These are phyloP conservation scores for Neodiprion lecontei DNA, from an alignment of 1,140 invertebrate species.

Conservation along the genomic window DNA sequence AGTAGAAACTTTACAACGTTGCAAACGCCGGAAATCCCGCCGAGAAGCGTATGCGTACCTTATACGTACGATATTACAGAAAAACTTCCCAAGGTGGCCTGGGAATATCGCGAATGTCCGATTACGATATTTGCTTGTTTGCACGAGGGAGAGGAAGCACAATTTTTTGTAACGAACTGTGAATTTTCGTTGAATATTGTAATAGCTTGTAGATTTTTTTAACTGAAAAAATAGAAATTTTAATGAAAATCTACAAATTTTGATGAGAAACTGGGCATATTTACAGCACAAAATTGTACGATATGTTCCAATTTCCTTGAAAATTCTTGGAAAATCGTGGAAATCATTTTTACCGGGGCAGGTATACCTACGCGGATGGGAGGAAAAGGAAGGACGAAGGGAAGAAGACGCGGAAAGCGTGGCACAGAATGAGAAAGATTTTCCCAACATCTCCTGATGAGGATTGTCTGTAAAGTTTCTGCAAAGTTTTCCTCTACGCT, in stretches of 20 bases:
- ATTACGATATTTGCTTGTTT: not conserved
- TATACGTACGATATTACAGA: too few relatives aligned
- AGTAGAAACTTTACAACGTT: too few relatives aligned
- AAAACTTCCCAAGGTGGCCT: too few relatives aligned
- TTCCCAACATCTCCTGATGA: slow-evolving; percentile 10
- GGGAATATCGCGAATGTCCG: not conserved
- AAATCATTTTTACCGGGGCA: not conserved
- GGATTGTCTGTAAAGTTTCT: slow-evolving; percentile 15
- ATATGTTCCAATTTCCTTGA: not conserved
- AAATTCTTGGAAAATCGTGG: too few relatives aligned
- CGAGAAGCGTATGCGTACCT: too few relatives aligned
- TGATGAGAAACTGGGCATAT: not conserved
- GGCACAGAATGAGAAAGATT: not conserved
- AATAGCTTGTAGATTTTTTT: too few relatives aligned
- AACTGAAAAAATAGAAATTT: not conserved
- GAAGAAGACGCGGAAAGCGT: not conserved
- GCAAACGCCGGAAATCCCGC: too few relatives aligned
- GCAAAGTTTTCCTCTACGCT: not conserved
- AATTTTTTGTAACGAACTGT: not conserved
- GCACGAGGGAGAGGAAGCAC: not conserved
- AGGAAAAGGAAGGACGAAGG: not conserved
- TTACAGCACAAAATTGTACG: not conserved
- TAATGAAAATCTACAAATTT: not conserved
- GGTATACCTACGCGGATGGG: not conserved
- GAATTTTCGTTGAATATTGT: not conserved